phyloP scores from a whole-genome alignment of 2,797 vertebrate genomes.

The Lophius americanus region DNA sequence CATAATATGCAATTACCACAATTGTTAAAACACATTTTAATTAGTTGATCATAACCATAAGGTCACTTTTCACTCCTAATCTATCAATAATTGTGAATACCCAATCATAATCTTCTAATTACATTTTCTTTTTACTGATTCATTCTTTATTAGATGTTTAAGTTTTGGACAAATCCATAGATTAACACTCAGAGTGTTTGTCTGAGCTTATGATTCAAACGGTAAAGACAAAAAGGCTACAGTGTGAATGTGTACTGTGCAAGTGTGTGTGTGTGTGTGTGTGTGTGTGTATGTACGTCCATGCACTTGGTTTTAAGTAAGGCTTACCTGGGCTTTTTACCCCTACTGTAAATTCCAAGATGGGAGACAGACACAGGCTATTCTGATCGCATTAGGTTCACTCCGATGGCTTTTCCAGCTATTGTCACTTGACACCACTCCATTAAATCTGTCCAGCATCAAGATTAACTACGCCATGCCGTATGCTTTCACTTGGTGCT shows the following conservation, averaged over 20 bases:
- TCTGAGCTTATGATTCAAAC: background rate
- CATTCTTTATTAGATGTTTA: slow-evolving; percentile 1
- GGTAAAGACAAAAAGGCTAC: background rate
- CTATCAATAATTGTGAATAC: background rate
- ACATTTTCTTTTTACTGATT: background rate
- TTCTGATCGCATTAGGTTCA: slow-evolving; percentile 76
- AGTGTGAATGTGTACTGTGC: background rate
- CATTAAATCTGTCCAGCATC: slow-evolving; percentile 84
- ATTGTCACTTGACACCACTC: slow-evolving; percentile 85
- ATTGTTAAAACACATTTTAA: background rate
- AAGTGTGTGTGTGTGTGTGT: background rate
- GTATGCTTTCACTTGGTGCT: slow-evolving; percentile 66
- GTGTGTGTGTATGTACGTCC: slow-evolving; percentile 3
- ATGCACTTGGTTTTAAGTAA: slow-evolving; percentile 27
- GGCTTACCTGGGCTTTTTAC: slow-evolving; percentile 54
- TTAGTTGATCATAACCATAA: no score
- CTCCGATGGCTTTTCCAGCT: slow-evolving; percentile 84
- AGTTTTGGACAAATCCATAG: background rate
- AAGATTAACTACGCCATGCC: slow-evolving; percentile 83
- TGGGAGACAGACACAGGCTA: slow-evolving; percentile 57
- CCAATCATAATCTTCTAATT: background rate
- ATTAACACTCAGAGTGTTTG: background rate
- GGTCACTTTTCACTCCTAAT: background rate
- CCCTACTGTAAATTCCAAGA: slow-evolving; percentile 64
- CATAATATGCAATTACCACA: background rate